Base-by-base conservation (phyloP, 2,113 vertebrate species). In the Oncorhynchus kisutch region DNA sequence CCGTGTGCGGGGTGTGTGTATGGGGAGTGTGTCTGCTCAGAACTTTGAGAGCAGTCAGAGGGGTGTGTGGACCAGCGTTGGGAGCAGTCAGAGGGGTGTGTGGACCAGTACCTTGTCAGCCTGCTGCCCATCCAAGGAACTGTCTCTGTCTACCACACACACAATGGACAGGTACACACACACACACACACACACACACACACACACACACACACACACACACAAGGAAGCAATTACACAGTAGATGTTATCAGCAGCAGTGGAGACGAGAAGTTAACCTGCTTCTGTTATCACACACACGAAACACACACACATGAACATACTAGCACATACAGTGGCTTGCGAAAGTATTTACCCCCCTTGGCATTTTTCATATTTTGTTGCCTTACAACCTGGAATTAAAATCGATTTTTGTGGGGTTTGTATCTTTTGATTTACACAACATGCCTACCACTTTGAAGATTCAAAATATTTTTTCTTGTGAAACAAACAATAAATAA, bases 61-160 rank as follows among this genome's bases (percentile, higher is more conserved):
- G 94, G 94, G 59, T 88, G 81, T 64, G 92, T 90, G 80, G 92
- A 94, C 81, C 81, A 84, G 86, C n/a, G n/a, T 95, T 95, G 95
- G 94, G 92, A 86, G 76, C 85, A 89, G 27, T 87, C 88, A 0
- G 75, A 71, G 14, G 94, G 94, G 59, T 88, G 81, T 64, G 92
- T 90, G 80, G 92, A 94, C 81, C 81, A 84, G 86, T 95, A 94
- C 94, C 88, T 82, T 2, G 89, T 96, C 89, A 88, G 79, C 87
- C 89, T 95, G 65, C 72, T 80, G 86, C 95, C 95, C 84, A 84
- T 90, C 78, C 88, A 90, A 66, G 94, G 93, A 83, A 90, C 91
- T 84, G 84, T 95, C 90, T 89, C 87, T 88, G 88, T 96, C 86
- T 87, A 80, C 88, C 87, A 93, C 84, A 90, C 92, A 82, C 91